phyloP scores from a whole-genome alignment of 2,888 invertebrate genomes.

The Sarcophaga carnaria region DNA sequence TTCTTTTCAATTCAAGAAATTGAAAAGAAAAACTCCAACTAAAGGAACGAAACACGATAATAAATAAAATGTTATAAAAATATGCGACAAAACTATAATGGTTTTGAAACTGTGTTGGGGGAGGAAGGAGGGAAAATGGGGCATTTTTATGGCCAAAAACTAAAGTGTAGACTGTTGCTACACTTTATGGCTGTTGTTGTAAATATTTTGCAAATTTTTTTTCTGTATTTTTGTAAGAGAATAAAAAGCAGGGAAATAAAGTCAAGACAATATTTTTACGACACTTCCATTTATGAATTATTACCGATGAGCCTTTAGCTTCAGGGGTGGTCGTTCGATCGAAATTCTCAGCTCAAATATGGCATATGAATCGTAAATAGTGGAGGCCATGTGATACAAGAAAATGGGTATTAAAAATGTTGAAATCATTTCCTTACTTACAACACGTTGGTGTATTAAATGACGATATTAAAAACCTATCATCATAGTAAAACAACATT shows the following conservation, averaged over 20 bases:
- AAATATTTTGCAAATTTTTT: no score
- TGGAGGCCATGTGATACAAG: no score
- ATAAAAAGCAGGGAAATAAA: neutral
- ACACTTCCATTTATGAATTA: slow-evolving; percentile 57
- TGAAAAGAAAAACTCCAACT: slow-evolving; percentile 1
- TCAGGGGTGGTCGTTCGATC: neutral
- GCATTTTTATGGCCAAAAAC: slow-evolving; percentile 40
- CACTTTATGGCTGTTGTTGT: slow-evolving; percentile 20
- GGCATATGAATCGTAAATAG: no score
- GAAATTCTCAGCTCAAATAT: no score
- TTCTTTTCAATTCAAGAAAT: neutral
- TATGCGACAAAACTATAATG: slow-evolving; percentile 63
- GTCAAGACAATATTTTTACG: slow-evolving; percentile 53
- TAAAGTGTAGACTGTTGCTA: slow-evolving; percentile 59
- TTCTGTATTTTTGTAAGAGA: no score
- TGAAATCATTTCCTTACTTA: no score
- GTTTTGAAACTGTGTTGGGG: neutral
- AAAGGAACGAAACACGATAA: slow-evolving; percentile 38
- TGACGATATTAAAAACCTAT: no score
- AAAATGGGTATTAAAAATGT: no score
- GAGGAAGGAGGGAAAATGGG: neutral
- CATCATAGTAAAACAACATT: no score
- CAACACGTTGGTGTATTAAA: no score
- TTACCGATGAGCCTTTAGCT: slow-evolving; percentile 40
- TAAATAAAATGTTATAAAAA: slow-evolving; percentile 68